Percentiles rank a stretch among this genome's conserved stretches.
phyloP scores from a whole-genome alignment of 2,888 invertebrate species.

The Drosophila stalkeri region DNA sequence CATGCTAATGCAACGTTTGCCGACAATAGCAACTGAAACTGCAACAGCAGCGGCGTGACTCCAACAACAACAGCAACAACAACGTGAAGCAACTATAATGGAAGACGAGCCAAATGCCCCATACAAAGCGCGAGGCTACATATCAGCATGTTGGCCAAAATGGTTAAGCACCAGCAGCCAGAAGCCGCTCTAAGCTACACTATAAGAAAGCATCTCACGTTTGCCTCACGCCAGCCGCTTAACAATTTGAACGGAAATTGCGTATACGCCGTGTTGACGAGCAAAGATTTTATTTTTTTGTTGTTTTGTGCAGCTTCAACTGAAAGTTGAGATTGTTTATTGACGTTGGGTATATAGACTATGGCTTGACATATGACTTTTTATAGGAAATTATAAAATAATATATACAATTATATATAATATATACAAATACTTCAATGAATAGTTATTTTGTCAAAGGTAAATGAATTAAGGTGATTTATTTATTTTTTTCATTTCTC shows the following conservation, averaged over 20 bases:
- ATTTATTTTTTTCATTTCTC: too few relatives aligned
- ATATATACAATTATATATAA: too few relatives aligned
- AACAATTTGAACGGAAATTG: slow-evolving; percentile 27
- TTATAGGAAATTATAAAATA: too few relatives aligned
- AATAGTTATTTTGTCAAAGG: too few relatives aligned
- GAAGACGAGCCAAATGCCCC: slow-evolving; percentile 24
- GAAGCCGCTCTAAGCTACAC: slow-evolving; percentile 26
- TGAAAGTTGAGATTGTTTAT: not conserved
- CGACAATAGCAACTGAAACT: slow-evolving; percentile 52
- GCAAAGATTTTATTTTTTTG: not conserved
- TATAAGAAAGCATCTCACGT: slow-evolving; percentile 32
- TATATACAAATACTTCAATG: too few relatives aligned
- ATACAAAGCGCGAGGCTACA: slow-evolving; percentile 29
- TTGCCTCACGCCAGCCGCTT: slow-evolving; percentile 9
- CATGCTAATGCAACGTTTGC: slow-evolving; percentile 61
- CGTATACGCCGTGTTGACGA: slow-evolving; percentile 39
- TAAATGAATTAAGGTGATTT: too few relatives aligned
- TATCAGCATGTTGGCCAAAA: slow-evolving; percentile 28
- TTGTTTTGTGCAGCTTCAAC: slow-evolving; percentile 6
- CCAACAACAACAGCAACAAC: slow-evolving; percentile 33
- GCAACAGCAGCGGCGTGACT: slow-evolving; percentile 56
- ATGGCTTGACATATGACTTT: too few relatives aligned
- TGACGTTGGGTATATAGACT: not conserved
- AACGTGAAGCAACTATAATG: slow-evolving; percentile 25
- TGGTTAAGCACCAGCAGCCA: slow-evolving; percentile 16